phyloP scores from a whole-genome alignment of 1,140 invertebrate genomes.

The Drosophila ercepeae region DNA sequence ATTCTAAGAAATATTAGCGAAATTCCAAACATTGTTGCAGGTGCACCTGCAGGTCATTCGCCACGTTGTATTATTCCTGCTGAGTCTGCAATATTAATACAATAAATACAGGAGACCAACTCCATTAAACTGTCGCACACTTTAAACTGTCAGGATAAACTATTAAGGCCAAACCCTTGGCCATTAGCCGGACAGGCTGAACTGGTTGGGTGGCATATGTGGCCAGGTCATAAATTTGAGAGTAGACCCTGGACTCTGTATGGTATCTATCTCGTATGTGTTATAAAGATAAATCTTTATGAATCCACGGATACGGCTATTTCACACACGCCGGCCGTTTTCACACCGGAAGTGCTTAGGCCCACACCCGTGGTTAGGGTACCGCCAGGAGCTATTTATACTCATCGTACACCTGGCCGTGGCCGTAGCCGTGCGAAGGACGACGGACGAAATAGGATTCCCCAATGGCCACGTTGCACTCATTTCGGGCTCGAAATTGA shows the following conservation, averaged over 20 bases:
- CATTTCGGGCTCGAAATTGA: conserved; percentile 60
- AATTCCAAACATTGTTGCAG: too few species aligned
- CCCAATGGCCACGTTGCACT: conserved; percentile 47
- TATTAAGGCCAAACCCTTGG: conserved; percentile 33
- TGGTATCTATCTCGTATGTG: conserved; percentile 4
- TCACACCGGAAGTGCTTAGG: conserved; percentile 44
- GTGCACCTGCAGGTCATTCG: not conserved
- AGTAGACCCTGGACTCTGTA: conserved; percentile 16
- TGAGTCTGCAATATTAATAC: conserved; percentile 60
- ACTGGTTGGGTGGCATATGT: not conserved
- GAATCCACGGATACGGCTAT: conserved; percentile 2
- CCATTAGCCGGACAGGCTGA: conserved; percentile 28
- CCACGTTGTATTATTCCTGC: conserved; percentile 5
- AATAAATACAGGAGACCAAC: conserved; percentile 67
- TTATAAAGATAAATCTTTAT: conserved; percentile 31
- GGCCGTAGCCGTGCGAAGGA: not conserved
- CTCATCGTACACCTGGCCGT: conserved; percentile 1
- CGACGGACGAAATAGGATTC: conserved; percentile 18
- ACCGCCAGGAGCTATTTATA: conserved; percentile 32
- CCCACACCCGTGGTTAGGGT: not conserved
- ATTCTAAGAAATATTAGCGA: too few species aligned
- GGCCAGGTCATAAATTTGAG: conserved; percentile 30
- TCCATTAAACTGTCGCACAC: conserved; percentile 70
- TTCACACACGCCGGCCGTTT: conserved; percentile 18
- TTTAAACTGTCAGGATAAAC: conserved; percentile 63